phyloP scores from a whole-genome alignment of 1,140 invertebrate species.

The Camponotus floridanus region DNA sequence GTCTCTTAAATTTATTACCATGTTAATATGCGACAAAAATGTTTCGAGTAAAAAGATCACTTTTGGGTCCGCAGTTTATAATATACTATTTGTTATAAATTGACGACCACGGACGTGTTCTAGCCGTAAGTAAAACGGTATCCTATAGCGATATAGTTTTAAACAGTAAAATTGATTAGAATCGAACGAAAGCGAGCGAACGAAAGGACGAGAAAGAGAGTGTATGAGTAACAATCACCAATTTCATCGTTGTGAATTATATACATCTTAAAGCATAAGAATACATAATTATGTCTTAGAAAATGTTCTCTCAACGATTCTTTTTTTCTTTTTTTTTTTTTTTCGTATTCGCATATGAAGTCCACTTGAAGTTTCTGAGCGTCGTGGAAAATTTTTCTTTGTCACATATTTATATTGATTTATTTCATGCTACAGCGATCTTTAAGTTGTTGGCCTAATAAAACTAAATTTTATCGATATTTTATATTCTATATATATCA shows the following conservation, averaged over 20 bases:
- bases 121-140: constrained; percentile 65
- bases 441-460: constrained; percentile 52
- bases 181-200: constrained; percentile 48
- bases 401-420: constrained; percentile 15
- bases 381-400: constrained; percentile 26
- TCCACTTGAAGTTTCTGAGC: not conserved
- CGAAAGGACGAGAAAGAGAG: constrained; percentile 32
- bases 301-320: constrained; percentile 30
- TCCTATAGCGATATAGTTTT: constrained; percentile 64
- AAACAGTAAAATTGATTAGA: constrained; percentile 55
- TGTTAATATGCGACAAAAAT: constrained; percentile 76
- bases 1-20: constrained; percentile 83
- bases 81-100: constrained; percentile 72
- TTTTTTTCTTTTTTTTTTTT: constrained; percentile 30
- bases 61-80: constrained; percentile 73
- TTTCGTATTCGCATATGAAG: not conserved
- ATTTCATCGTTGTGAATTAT: constrained; percentile 67
- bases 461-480: constrained; percentile 14
- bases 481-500: not conserved
- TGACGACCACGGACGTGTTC: constrained; percentile 69
- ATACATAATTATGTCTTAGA: constrained; percentile 61
- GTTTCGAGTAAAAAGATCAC: constrained; percentile 75
- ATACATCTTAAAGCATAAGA: constrained; percentile 59
- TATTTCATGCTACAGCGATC: not conserved
- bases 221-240: constrained; percentile 45